Evolutionary conservation across 2,797 vertebrate genomes (phyloP).

Genomic region (Enteromius afrohamiltoni): DNA sequence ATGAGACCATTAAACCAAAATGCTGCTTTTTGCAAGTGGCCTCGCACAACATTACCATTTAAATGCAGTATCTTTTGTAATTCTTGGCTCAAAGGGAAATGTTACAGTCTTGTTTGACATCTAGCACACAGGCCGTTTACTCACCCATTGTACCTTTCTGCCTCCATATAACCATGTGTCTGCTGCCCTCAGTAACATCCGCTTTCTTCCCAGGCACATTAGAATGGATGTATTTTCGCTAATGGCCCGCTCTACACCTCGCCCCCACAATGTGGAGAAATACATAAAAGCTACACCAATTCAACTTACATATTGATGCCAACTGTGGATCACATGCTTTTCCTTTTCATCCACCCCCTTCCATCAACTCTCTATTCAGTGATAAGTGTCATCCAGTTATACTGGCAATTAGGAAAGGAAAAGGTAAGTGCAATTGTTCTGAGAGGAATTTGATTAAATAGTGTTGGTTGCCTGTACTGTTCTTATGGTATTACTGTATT

Average conservation of each 20-base stretch:
- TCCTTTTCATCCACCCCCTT: conserved; percentile 22
- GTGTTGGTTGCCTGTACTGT: neutral
- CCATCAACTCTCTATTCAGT: conserved; percentile 28
- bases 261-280: conserved; percentile 51
- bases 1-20: conserved; percentile 40
- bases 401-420: conserved; percentile 39
- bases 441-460: conserved; percentile 26
- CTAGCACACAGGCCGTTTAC: conserved; percentile 5
- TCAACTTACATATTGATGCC: conserved; percentile 40
- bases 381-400: conserved; percentile 46
- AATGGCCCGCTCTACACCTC: conserved; percentile 44
- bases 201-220: conserved; percentile 44
- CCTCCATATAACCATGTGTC: conserved; percentile 26
- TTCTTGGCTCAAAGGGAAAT: conserved; percentile 24
- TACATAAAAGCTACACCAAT: conserved; percentile 44
- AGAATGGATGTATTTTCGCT: conserved; percentile 54
- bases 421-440: neutral
- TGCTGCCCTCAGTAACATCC: conserved; percentile 40
- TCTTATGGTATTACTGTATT: neutral
- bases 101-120: conserved; percentile 37
- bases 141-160: conserved; percentile 42
- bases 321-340: conserved; percentile 31
- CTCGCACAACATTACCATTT: conserved; percentile 19
- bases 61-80: conserved; percentile 43
- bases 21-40: conserved; percentile 1